These are phyloP conservation scores for Sparidentex hasta DNA, from an alignment of 2,797 vertebrate genomes.

Conservation along the genomic window DNA sequence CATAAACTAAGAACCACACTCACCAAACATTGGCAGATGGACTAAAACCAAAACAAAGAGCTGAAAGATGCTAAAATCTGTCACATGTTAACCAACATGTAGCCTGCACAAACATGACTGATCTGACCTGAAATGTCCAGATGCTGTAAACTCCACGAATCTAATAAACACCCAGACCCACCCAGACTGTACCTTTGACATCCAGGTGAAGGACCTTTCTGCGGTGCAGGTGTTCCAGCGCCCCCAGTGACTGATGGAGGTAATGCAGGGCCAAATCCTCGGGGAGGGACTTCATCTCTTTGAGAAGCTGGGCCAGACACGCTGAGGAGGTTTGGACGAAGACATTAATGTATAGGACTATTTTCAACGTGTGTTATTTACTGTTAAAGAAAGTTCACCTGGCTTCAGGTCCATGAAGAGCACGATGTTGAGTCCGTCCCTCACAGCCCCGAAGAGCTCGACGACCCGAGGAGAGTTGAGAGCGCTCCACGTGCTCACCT, in stretches of 20 bases:
- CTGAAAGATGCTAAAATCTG: too few species aligned
- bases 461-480: conserved; percentile 89
- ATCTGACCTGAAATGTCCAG: not conserved
- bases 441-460: conserved; percentile 92
- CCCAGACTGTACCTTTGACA: conserved; percentile 89
- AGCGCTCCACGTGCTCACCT: conserved; percentile 90
- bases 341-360: not conserved
- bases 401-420: conserved; percentile 97
- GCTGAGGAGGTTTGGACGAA: conserved; percentile 73
- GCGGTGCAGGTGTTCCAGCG: conserved; percentile 92
- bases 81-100: too few species aligned
- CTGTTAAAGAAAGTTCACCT: conserved; percentile 79
- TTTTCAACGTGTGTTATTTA: not conserved
- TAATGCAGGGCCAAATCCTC: conserved; percentile 94
- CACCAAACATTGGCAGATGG: too few species aligned
- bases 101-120: too few species aligned
- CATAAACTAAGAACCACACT: too few species aligned
- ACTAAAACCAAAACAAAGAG: too few species aligned
- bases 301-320: conserved; percentile 92
- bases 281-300: conserved; percentile 86
- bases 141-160: not conserved
- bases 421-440: conserved; percentile 90
- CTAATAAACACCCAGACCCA: not conserved
- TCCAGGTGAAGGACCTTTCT: conserved; percentile 92
- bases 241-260: conserved; percentile 90